A percentile compares a stretch with the other conserved stretches of the same genome.
Conservation (phyloP, 2,797 vertebrate species). For the Pipistrellus kuhlii region DNA sequence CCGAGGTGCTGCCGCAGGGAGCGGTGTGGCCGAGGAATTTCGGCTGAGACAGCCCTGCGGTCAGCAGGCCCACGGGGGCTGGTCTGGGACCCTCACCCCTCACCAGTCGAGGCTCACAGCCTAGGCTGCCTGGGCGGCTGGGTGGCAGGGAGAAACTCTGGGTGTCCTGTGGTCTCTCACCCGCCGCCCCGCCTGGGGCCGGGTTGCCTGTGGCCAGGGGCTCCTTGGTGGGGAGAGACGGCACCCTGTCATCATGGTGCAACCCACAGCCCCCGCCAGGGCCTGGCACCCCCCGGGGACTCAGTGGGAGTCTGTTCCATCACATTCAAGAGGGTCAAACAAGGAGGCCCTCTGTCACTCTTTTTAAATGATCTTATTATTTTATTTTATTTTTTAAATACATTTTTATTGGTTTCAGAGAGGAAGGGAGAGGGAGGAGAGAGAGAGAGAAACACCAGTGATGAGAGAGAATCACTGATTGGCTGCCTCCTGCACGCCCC, state of each 20-base stretch:
- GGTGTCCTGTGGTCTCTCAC: background rate
- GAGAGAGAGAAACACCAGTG: no score
- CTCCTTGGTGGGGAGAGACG: background rate
- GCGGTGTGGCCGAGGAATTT: background rate
- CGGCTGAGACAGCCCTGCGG: background rate
- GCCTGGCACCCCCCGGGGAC: background rate
- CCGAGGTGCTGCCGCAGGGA: background rate
- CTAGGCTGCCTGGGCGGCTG: background rate
- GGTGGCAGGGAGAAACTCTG: background rate
- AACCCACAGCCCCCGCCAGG: slow-evolving; percentile 48
- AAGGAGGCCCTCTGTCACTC: slow-evolving; percentile 51
- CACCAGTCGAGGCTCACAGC: background rate
- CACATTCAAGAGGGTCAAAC: background rate
- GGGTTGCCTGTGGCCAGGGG: slow-evolving; percentile 39
- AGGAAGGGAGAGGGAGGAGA: no score
- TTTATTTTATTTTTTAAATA: no score
- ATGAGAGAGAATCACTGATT: no score
- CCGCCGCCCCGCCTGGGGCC: background rate
- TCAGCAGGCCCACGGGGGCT: background rate
- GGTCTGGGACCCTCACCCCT: background rate
- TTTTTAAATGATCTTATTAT: background rate
- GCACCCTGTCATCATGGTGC: background rate
- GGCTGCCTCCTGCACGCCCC: no score
- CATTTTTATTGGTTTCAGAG: no score
- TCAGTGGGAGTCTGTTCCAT: slow-evolving; percentile 13